These are phyloP conservation scores for Cichladusa arquata DNA, from an alignment of 2,113 vertebrate genomes.

Conservation along the genomic window DNA sequence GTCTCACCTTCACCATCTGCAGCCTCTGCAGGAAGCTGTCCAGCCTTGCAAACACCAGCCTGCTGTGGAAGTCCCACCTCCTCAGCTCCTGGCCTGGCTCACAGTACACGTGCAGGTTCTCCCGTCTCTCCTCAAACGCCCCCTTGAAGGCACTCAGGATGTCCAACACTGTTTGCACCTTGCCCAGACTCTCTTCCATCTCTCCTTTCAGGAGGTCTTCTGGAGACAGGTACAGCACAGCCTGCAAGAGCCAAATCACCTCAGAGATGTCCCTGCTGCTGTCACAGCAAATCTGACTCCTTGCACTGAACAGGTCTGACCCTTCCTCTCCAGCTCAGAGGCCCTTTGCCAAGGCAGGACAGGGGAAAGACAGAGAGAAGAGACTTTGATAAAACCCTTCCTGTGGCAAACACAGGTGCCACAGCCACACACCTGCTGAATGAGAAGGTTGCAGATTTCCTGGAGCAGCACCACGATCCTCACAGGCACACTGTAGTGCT, in stretches of 20 bases:
- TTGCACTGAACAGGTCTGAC: not conserved
- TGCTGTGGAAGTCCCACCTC: conserved; percentile 81
- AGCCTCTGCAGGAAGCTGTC: conserved; percentile 81
- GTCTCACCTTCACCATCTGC: conserved; percentile 76
- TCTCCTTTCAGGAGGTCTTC: conserved; percentile 90
- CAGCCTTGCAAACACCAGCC: conserved; percentile 80
- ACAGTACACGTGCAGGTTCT: conserved; percentile 75
- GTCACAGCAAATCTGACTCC: not conserved
- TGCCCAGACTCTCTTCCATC: conserved; percentile 79
- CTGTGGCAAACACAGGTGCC: not conserved
- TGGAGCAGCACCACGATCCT: conserved; percentile 85
- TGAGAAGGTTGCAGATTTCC: conserved; percentile 88
- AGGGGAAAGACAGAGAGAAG: not conserved
- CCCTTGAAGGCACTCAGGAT: conserved; percentile 78
- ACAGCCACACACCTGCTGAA: conserved; percentile 80
- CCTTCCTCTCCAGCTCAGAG: not conserved
- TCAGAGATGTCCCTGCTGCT: not conserved
- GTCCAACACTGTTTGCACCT: conserved; percentile 73
- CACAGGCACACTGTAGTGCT: conserved; percentile 77
- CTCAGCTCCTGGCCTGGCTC: conserved; percentile 68
- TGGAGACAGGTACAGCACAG: conserved; percentile 76
- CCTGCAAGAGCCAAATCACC: conserved; percentile 66
- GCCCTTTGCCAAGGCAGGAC: not conserved
- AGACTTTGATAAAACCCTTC: not conserved
- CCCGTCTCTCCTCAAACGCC: conserved; percentile 74